Evolutionary conservation across 1,140 invertebrate species (phyloP).

Genomic region (Drosophila novamexicana): DNA sequence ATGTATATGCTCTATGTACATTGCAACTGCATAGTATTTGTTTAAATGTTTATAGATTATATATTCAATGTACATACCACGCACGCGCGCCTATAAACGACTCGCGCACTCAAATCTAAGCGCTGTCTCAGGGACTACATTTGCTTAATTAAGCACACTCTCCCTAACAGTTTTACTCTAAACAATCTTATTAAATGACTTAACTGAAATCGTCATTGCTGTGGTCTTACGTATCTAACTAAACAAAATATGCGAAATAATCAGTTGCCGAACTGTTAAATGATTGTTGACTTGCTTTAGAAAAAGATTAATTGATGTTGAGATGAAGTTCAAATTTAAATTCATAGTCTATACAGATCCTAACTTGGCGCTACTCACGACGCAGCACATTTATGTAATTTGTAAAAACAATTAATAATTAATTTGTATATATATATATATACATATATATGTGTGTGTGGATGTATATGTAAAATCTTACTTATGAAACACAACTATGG

Average conservation of each 20-base stretch:
- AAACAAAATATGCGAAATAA: constrained; percentile 32
- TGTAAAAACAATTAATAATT: constrained; percentile 56
- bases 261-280: constrained; percentile 27
- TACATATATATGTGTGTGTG: constrained; percentile 7
- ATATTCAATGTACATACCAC: constrained; percentile 60
- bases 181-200: constrained; percentile 71
- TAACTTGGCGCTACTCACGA: constrained; percentile 22
- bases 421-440: constrained; percentile 1
- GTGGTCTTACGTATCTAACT: constrained; percentile 49
- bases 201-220: constrained; percentile 47
- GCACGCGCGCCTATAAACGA: constrained; percentile 54
- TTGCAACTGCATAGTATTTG: constrained; percentile 51
- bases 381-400: constrained; percentile 35
- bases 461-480: neutral
- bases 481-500: constrained; percentile 34
- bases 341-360: constrained; percentile 59
- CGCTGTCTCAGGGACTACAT: constrained; percentile 3
- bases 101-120: constrained; percentile 10
- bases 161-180: constrained; percentile 43
- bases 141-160: constrained; percentile 4
- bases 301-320: constrained; percentile 39
- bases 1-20: constrained; percentile 67
- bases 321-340: constrained; percentile 45
- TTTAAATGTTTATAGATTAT: constrained; percentile 34
- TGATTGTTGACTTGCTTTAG: constrained; percentile 18